Conservation (phyloP, 1,140 invertebrate genomes). For the Drosophila ercepeae region DNA sequence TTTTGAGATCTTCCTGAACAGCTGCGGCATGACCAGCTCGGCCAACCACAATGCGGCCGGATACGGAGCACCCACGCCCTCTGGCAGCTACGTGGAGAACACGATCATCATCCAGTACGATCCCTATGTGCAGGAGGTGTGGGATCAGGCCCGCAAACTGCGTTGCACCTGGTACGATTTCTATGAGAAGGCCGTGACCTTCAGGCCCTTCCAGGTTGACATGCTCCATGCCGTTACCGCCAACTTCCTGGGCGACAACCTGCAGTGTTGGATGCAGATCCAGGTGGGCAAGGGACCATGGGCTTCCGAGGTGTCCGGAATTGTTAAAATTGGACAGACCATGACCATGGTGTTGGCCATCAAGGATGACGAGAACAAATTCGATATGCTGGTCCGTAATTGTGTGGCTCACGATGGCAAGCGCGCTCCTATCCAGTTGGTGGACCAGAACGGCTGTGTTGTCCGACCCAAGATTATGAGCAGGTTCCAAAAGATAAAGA, state of each 20-base stretch:
- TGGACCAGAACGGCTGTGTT: constrained; percentile 96
- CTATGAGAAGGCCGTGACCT: constrained; percentile 97
- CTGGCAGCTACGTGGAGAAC: constrained; percentile 96
- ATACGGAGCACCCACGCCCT: constrained; percentile 92
- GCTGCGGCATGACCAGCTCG: constrained; percentile 95
- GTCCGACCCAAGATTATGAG: constrained; percentile 97
- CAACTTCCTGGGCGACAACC: constrained; percentile 96
- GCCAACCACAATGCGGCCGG: constrained; percentile 92
- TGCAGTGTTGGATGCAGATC: constrained; percentile 98
- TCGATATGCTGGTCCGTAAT: constrained; percentile 97
- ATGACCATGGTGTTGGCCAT: constrained; percentile 98
- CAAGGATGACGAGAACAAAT: constrained; percentile 97
- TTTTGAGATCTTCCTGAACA: constrained; percentile 95
- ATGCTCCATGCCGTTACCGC: constrained; percentile 97
- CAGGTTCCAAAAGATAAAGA: constrained; percentile 97
- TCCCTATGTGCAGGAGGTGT: constrained; percentile 96
- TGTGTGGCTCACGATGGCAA: constrained; percentile 97
- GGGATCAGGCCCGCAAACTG: constrained; percentile 93
- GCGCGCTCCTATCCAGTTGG: constrained; percentile 95
- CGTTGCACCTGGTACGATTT: constrained; percentile 97
- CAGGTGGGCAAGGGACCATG: constrained; percentile 97
- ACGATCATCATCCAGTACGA: constrained; percentile 98
- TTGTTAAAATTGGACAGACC: constrained; percentile 97
- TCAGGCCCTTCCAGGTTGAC: constrained; percentile 96
- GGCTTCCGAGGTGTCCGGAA: constrained; percentile 96